Evolutionary conservation across 2,888 invertebrate genomes (phyloP).

Genomic region (Campoplex capitator): DNA sequence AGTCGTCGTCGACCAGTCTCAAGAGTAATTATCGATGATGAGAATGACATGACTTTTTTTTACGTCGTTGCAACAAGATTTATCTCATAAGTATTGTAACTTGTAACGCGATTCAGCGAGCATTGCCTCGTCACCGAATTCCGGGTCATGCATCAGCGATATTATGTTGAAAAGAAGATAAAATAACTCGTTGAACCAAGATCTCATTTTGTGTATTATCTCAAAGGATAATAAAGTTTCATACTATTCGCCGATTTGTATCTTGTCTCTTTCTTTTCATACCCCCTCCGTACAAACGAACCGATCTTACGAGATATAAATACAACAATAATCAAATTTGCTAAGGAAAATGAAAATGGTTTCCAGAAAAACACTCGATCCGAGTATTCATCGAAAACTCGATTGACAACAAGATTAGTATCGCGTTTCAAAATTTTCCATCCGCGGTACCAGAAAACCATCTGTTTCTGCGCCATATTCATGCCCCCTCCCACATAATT

Average conservation of each 20-base stretch:
- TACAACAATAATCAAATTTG: too few relatives aligned
- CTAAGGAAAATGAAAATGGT: too few relatives aligned
- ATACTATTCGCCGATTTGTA: background rate
- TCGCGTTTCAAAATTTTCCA: too few relatives aligned
- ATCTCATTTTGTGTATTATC: conserved; percentile 71
- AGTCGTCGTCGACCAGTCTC: conserved; percentile 1
- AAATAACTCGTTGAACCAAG: conserved; percentile 62
- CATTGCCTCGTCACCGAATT: background rate
- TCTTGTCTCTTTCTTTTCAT: too few relatives aligned
- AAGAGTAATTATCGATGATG: conserved; percentile 12
- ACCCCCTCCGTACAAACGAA: too few relatives aligned
- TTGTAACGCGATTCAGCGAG: background rate
- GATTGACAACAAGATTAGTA: too few relatives aligned
- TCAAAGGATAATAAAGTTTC: conserved; percentile 65
- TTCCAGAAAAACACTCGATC: too few relatives aligned
- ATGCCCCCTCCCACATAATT: too few relatives aligned
- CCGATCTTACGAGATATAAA: too few relatives aligned
- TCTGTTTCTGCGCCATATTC: too few relatives aligned
- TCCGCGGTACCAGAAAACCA: too few relatives aligned
- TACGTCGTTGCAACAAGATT: background rate
- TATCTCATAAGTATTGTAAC: background rate
- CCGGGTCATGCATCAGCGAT: background rate
- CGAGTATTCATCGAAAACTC: too few relatives aligned
- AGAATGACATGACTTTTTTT: background rate
- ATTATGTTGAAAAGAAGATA: background rate